Evolutionary conservation across 2,113 vertebrate genomes (phyloP).

Genomic region (Corythaixoides concolor): DNA sequence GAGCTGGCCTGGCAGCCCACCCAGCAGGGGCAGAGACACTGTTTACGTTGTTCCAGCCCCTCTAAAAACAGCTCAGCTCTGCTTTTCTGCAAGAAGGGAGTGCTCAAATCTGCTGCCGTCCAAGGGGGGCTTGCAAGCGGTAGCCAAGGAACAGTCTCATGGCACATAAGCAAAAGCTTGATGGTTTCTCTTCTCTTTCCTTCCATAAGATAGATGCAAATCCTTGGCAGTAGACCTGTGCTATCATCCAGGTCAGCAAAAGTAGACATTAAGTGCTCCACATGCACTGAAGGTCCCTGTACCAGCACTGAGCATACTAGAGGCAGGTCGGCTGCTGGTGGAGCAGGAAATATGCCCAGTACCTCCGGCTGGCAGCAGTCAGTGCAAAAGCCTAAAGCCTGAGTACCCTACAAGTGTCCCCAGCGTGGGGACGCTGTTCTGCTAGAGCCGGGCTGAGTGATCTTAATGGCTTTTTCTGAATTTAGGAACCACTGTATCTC

Average conservation of each 20-base stretch:
- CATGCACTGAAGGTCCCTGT: not conserved
- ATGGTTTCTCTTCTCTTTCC: not conserved
- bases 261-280: fast-evolving
- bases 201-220: not conserved
- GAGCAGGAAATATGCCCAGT: not conserved
- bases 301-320: not conserved
- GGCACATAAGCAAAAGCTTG: not conserved
- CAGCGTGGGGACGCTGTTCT: not conserved
- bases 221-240: not conserved
- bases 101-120: not conserved
- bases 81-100: not conserved
- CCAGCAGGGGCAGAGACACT: not conserved
- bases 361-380: not conserved
- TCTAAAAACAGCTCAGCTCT: not conserved
- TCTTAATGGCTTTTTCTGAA: not conserved
- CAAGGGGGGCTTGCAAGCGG: not conserved
- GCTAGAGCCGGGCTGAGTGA: not conserved
- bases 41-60: not conserved
- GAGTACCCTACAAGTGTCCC: not conserved
- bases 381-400: not conserved
- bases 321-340: not conserved
- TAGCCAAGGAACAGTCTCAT: not conserved
- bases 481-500: not conserved
- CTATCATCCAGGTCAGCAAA: not conserved
- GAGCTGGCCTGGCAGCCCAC: not conserved